Base-by-base conservation (phyloP, 1,140 invertebrate species). In the Rhyacophila brunnea region DNA sequence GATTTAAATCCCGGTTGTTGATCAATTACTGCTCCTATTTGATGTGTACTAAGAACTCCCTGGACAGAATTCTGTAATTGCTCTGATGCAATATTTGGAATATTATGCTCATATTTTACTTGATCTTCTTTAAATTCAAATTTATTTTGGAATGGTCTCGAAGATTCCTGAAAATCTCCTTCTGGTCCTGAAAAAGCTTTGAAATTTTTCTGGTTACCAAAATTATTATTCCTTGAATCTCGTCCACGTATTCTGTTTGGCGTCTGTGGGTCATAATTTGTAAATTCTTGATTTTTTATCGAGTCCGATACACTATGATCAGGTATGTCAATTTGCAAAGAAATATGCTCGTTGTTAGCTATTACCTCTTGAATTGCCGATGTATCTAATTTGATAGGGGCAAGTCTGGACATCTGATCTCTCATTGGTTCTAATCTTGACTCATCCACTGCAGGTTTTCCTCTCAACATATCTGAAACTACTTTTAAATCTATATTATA, bases 401-500 rank as follows among this genome's bases (percentile, higher is more conserved):
- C 20, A 11, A 69, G 66, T 46, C 71, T 75, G 58, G 65, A 64
- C 34, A 69, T 68, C 47, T 74, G 70, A 14, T 74, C 73, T 54
- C 70, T 66, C 20, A 74, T 55, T 28, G 68, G 44, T 42, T 69
- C 58, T 20, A 74, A 58, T 49, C 72, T 70, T 4, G 67, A 66
- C 18, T 77, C 74, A 51, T 75, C 74, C 35, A 71, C 28, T 9
- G 66, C 48, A 19, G 70, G 55, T 67, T 77, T 80, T 15, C 75
- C 75, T 68, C 73, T 78, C 47, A 80, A 68, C 69, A 78, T 74
- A 48, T 78, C 76, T 45, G 73, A 72, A 3, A 78, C 74, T 53
- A 79, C 55, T 68, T 74, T 75, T 4, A 79, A 59, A 65, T 79
- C 77, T 2, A 78, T 64, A 57, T 79, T 79, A 50, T 71, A 78